phyloP scores from a whole-genome alignment of 2,888 invertebrate species.

The Trichopoda pennipes region DNA sequence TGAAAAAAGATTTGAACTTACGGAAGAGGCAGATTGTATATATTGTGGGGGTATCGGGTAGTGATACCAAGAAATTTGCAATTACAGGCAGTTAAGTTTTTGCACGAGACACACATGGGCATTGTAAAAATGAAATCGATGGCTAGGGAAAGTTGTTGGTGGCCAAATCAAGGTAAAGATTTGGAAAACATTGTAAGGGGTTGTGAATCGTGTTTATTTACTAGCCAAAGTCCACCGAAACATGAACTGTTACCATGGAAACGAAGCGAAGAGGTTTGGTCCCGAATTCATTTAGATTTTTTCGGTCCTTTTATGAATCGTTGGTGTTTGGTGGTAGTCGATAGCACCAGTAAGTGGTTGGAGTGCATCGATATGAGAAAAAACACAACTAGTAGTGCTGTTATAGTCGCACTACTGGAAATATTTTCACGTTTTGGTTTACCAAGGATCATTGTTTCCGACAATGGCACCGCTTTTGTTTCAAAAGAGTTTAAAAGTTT shows the following conservation, averaged over 20 bases:
- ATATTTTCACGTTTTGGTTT: constrained; percentile 72
- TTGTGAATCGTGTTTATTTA: too few species aligned
- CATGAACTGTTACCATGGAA: too few species aligned
- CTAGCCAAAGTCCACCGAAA: too few species aligned
- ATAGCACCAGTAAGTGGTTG: too few species aligned
- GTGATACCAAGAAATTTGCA: constrained; percentile 39
- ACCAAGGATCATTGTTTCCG: constrained; percentile 69
- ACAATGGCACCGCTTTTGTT: constrained; percentile 68
- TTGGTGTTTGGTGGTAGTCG: too few species aligned
- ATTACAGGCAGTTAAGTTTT: constrained; percentile 33
- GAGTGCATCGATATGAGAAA: too few species aligned
- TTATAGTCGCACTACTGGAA: constrained; percentile 44
- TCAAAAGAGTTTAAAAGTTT: background rate
- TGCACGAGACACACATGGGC: constrained; percentile 68
- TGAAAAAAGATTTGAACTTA: constrained; percentile 42
- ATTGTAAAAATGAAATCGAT: constrained; percentile 48
- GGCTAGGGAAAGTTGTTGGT: constrained; percentile 72
- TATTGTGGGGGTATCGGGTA: constrained; percentile 66
- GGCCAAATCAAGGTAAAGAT: constrained; percentile 66
- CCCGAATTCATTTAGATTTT: too few species aligned
- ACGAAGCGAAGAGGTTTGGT: too few species aligned
- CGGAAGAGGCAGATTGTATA: constrained; percentile 42
- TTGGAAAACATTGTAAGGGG: constrained; percentile 50
- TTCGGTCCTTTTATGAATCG: too few species aligned
- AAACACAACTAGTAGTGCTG: too few species aligned